phyloP scores from a whole-genome alignment of 2,113 vertebrate genomes.

The Craseonycteris thonglongyai region DNA sequence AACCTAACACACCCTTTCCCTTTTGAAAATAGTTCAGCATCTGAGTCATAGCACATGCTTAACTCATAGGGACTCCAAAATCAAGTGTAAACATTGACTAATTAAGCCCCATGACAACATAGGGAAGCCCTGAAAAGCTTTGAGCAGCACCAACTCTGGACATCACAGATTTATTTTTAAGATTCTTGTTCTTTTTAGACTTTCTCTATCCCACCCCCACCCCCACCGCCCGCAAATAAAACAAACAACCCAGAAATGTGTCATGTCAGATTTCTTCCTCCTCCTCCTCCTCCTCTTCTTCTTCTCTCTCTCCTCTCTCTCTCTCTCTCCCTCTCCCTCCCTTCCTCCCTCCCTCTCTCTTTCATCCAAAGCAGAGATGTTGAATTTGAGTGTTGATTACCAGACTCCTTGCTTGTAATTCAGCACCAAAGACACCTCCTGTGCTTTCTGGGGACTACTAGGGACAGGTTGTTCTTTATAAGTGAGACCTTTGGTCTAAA shows the following conservation, averaged over 20 bases:
- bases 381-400: neutral
- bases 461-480: fast-evolving
- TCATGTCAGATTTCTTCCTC: neutral
- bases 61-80: slow-evolving; percentile 19
- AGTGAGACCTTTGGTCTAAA: neutral
- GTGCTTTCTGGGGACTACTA: fast-evolving
- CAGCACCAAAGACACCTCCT: slow-evolving; percentile 61
- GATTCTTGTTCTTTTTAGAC: neutral
- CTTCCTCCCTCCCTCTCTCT: too few relatives aligned
- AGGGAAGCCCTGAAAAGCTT: neutral
- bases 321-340: too few relatives aligned
- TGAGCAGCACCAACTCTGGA: neutral
- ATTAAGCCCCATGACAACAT: slow-evolving; percentile 9
- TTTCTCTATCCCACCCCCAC: neutral
- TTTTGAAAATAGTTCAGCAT: neutral
- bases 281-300: too few relatives aligned
- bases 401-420: neutral
- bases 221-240: too few relatives aligned
- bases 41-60: neutral
- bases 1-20: neutral
- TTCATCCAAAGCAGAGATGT: neutral
- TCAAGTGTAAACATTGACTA: neutral
- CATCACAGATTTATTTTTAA: neutral
- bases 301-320: too few relatives aligned
- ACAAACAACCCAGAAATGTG: neutral